Evolutionary conservation across 2,797 vertebrate species (phyloP), one percentile per base, ranked within the genome.

Genomic region (Silurus aristotelis): DNA sequence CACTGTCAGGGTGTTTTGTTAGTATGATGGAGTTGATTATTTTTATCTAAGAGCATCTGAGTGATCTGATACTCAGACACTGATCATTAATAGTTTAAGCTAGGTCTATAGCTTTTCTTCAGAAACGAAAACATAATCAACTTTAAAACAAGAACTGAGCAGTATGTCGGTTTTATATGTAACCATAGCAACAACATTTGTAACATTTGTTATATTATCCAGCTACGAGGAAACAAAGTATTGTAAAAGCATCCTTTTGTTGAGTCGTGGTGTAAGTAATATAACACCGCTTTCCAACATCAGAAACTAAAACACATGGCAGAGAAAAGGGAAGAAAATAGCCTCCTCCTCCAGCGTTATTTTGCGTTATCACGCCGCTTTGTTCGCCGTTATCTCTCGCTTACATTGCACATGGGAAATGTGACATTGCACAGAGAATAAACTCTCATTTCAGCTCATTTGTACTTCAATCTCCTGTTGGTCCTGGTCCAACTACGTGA

Each of bases 321-420:
- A 0, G 31, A 79, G 58, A 7, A 63, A 46, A 63, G 2, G 22
- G 22, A 61, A 64, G 78, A 64, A 80, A 80, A 61, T 46, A 52
- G 25, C 78, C 78, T 52, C 31, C 56, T 22, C 25, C 76, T 78
- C 60, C 19, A 60, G 60, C 13, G 20, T 80, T 48, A 17, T 80
- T 66, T 80, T 22, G 22, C n/a, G 38, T 66, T 80, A 80, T 80
- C 78, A 27, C 15, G 8, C 38, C 4, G 22, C 60, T 80, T 66
- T 80, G 78, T 80, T 52, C n/a, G 46, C 14, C 1, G 78, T 66
- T 58, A 83, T 83, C 68, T 75, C 76, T 75, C 82, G 46, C 56
- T 83, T 48, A 72, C 78, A 66, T 66, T 25, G 63, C 78, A 66
- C 78, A 80, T 80, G 78, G 78, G 78, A 80, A 80, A 80, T 66